A percentile compares a stretch with the other conserved stretches of the same genome.
phyloP scores from a whole-genome alignment of 2,113 vertebrate genomes.

The Octodon degus region DNA sequence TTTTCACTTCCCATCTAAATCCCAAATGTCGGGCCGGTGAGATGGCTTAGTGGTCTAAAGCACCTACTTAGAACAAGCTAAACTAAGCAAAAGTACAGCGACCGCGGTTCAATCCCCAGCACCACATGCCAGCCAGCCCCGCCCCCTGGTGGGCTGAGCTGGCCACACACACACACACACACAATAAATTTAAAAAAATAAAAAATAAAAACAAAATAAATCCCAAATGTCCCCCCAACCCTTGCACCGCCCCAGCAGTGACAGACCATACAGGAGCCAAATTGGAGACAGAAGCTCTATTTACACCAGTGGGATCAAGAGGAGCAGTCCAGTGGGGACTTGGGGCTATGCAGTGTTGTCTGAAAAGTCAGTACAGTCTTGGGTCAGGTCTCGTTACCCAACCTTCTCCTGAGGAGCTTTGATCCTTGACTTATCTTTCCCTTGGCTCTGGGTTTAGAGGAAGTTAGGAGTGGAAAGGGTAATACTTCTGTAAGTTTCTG shows the following conservation, averaged over 20 bases:
- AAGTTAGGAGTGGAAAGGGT: constrained; percentile 6
- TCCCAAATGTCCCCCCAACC: constrained; percentile 8
- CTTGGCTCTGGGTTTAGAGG: constrained; percentile 50
- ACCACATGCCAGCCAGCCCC: no score
- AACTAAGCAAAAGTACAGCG: no score
- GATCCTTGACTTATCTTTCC: constrained; percentile 27
- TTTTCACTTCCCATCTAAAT: background rate
- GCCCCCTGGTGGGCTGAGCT: no score
- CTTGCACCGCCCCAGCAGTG: background rate
- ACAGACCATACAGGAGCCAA: constrained; percentile 52
- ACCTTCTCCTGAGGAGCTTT: constrained; percentile 4
- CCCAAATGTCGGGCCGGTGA: constrained; percentile 42
- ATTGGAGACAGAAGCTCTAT: constrained; percentile 61
- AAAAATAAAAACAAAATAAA: no score
- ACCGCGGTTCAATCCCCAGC: no score
- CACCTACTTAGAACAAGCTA: no score
- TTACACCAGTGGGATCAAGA: background rate
- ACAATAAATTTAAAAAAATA: no score
- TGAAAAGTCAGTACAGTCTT: background rate
- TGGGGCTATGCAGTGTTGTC: background rate
- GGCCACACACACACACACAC: no score
- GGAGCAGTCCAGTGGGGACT: background rate
- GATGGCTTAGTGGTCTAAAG: no score
- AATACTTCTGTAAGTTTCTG: constrained; percentile 43
- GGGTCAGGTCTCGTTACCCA: constrained; percentile 24